phyloP scores from a whole-genome alignment of 2,797 vertebrate species.

The Paramormyrops hopkinsi region DNA sequence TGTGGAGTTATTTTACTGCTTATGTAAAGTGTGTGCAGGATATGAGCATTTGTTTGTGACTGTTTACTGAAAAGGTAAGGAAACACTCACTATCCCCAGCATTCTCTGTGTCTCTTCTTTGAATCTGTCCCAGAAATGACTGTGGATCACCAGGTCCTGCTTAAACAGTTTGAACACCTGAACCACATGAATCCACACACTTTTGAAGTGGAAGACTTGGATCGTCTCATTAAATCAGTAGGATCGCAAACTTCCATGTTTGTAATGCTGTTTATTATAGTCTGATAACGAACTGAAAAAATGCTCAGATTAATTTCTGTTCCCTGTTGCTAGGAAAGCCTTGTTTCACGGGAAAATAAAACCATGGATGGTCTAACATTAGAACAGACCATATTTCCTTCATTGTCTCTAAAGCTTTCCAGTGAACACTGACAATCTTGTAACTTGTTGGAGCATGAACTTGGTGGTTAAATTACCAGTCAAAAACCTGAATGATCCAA shows the following conservation, averaged over 20 bases:
- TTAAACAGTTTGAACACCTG: slow-evolving; percentile 94
- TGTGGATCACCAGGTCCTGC: slow-evolving; percentile 83
- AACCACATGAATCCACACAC: slow-evolving; percentile 95
- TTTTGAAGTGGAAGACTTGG: slow-evolving; percentile 91
- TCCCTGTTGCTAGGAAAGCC: background rate
- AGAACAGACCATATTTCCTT: background rate
- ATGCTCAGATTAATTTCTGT: background rate
- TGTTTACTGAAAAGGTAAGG: background rate
- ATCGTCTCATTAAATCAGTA: slow-evolving; percentile 91
- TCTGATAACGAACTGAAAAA: background rate
- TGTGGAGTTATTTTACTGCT: background rate
- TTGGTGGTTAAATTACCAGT: background rate
- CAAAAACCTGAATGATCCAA: background rate
- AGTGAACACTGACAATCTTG: background rate
- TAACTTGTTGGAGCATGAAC: background rate
- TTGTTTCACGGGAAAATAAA: background rate
- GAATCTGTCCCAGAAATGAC: slow-evolving; percentile 66
- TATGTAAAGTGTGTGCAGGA: background rate
- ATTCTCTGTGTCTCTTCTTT: slow-evolving; percentile 15
- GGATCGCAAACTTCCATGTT: slow-evolving; percentile 29
- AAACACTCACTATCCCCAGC: background rate
- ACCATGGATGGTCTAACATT: background rate
- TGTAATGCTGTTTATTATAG: background rate
- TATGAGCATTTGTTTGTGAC: background rate
- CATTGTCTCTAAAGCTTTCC: background rate